phyloP scores from a whole-genome alignment of 2,888 invertebrate genomes.

The Cephus rjabovi region DNA sequence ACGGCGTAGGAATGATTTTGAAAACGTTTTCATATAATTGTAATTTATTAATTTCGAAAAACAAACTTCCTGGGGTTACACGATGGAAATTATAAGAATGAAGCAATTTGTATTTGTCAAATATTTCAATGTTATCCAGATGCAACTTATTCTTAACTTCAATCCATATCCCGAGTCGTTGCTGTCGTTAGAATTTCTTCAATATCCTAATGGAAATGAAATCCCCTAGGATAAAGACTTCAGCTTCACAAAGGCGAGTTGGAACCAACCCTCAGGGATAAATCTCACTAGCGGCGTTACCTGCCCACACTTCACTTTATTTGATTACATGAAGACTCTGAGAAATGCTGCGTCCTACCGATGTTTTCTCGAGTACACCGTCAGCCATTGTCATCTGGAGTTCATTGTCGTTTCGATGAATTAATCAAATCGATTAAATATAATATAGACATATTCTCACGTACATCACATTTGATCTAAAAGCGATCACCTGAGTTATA shows the following conservation, averaged over 20 bases:
- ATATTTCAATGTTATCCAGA: neutral
- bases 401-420: neutral
- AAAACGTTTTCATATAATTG: neutral
- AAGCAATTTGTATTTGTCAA: neutral
- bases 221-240: constrained; percentile 50
- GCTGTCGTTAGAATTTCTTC: constrained; percentile 41
- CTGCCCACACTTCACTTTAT: constrained; percentile 34
- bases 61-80: neutral
- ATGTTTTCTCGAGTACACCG: neutral
- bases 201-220: constrained; percentile 54
- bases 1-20: neutral
- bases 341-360: neutral
- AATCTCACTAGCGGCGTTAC: constrained; percentile 42
- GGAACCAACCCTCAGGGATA: constrained; percentile 30
- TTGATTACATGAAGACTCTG: constrained; percentile 40
- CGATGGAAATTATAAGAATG: neutral
- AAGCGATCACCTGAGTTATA: neutral
- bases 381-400: neutral
- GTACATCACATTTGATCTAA: neutral
- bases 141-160: constrained; percentile 9
- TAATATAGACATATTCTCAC: neutral
- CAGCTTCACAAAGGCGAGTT: constrained; percentile 23
- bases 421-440: neutral
- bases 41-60: neutral
- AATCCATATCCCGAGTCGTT: constrained; percentile 16